Evolutionary conservation across 1,140 invertebrate species (phyloP).

Genomic region (Tribolium castaneum): DNA sequence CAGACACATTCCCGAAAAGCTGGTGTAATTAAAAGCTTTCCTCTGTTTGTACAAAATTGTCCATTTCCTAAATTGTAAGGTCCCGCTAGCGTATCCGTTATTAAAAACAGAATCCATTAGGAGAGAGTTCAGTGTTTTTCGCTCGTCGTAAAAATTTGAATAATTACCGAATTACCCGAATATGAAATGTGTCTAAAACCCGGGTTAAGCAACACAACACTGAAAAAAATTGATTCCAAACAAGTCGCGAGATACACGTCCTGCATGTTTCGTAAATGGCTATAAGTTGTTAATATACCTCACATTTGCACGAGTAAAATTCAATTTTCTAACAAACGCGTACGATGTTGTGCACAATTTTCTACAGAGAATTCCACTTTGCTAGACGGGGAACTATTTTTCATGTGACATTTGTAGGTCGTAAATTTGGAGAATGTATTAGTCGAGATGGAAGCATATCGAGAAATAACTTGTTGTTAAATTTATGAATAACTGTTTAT

Average conservation of each 20-base stretch:
- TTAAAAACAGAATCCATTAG: slow-evolving; percentile 25
- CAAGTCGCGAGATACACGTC: background rate
- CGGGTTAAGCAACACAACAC: background rate
- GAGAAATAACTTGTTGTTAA: background rate
- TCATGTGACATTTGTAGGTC: slow-evolving; percentile 13
- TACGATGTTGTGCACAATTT: slow-evolving; percentile 10
- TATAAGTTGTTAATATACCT: slow-evolving; percentile 20
- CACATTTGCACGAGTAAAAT: slow-evolving; percentile 15
- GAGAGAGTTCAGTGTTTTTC: slow-evolving; percentile 1
- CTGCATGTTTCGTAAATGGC: background rate
- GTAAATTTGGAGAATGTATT: background rate
- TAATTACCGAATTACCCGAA: slow-evolving; percentile 13
- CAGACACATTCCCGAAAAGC: background rate
- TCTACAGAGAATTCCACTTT: slow-evolving; percentile 10
- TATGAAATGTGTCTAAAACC: slow-evolving; percentile 25
- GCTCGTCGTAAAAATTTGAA: slow-evolving; percentile 25
- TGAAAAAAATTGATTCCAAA: no score
- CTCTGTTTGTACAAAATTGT: slow-evolving; percentile 22
- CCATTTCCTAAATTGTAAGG: slow-evolving; percentile 21
- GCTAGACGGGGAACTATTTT: slow-evolving; percentile 10
- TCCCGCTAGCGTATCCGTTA: slow-evolving; percentile 10
- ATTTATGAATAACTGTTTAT: background rate
- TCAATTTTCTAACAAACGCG: slow-evolving; percentile 25
- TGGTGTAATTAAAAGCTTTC: slow-evolving; percentile 26
- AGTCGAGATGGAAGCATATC: background rate